Conservation (phyloP, 1,140 invertebrate genomes). For the Ceratitis capitata region DNA sequence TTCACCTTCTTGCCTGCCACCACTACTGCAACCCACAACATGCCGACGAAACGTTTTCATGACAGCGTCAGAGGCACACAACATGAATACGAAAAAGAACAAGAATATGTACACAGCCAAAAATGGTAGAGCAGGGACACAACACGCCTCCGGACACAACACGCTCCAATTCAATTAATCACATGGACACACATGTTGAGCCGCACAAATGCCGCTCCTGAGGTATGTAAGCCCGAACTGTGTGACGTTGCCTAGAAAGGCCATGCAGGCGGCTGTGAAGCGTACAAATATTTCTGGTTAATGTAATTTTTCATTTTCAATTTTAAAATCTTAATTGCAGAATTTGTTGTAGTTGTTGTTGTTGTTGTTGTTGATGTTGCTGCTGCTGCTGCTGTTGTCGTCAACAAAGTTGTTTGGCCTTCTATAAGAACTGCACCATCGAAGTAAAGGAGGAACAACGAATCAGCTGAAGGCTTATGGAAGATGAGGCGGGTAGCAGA, state of each 20-base stretch:
- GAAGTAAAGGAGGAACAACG: not conserved
- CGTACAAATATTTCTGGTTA: constrained; percentile 12
- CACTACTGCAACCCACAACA: not conserved
- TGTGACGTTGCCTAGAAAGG: not conserved
- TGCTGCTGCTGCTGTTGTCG: not conserved
- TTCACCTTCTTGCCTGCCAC: not conserved
- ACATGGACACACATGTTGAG: constrained; percentile 21
- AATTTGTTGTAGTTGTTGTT: not conserved
- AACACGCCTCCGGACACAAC: constrained; percentile 4
- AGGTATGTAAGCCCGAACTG: not conserved
- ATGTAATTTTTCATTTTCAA: constrained; percentile 38
- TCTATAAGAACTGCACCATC: not conserved
- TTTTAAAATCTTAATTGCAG: constrained; percentile 36
- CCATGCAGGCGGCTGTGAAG: not conserved
- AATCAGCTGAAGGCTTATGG: too few relatives aligned
- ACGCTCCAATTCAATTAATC: constrained; percentile 32
- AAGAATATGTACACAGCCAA: not conserved
- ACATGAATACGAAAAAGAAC: too few relatives aligned
- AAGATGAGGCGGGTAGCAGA: not conserved
- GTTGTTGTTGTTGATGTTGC: not conserved
- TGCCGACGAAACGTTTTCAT: not conserved
- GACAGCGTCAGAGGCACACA: not conserved
- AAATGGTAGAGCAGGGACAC: not conserved
- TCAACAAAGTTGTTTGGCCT: not conserved
- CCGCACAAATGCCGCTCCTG: not conserved